Percentiles rank a stretch among this genome's conserved stretches.
Evolutionary conservation across 2,113 vertebrate species (phyloP).

Genomic region (Caloenas nicobarica): DNA sequence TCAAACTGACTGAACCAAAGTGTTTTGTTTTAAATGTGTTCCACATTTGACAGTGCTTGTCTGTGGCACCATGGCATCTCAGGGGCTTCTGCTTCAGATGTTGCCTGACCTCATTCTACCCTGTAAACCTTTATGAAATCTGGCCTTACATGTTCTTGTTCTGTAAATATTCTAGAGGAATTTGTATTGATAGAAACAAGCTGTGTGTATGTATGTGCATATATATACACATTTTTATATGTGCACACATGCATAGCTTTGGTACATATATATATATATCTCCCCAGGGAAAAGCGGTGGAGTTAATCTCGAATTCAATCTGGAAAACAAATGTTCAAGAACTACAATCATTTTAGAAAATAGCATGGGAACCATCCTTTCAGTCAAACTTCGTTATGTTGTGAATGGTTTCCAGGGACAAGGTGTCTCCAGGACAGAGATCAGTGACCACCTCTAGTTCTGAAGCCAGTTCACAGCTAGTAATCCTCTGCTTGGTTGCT

Average conservation of each 20-base stretch:
- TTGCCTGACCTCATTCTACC: slow-evolving; percentile 9
- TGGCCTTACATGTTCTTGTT: background rate
- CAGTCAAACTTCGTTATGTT: background rate
- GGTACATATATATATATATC: too few species aligned
- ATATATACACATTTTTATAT: background rate
- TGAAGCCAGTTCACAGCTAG: background rate
- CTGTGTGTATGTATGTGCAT: background rate
- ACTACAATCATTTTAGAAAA: background rate
- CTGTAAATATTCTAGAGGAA: slow-evolving; percentile 21
- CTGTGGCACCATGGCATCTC: background rate
- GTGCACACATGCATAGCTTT: background rate
- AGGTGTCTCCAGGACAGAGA: background rate
- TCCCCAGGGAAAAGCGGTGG: background rate
- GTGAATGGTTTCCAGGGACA: background rate
- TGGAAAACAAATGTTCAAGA: background rate
- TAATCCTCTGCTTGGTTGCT: background rate
- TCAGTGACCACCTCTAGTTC: background rate
- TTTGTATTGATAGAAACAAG: background rate
- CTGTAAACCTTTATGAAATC: background rate
- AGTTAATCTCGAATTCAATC: background rate
- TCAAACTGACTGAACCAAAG: background rate
- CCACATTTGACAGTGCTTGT: background rate
- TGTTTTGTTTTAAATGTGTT: background rate
- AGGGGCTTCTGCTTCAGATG: slow-evolving; percentile 17
- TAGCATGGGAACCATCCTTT: background rate